phyloP scores from a whole-genome alignment of 2,888 invertebrate genomes.

The Sipunculus nudus region DNA sequence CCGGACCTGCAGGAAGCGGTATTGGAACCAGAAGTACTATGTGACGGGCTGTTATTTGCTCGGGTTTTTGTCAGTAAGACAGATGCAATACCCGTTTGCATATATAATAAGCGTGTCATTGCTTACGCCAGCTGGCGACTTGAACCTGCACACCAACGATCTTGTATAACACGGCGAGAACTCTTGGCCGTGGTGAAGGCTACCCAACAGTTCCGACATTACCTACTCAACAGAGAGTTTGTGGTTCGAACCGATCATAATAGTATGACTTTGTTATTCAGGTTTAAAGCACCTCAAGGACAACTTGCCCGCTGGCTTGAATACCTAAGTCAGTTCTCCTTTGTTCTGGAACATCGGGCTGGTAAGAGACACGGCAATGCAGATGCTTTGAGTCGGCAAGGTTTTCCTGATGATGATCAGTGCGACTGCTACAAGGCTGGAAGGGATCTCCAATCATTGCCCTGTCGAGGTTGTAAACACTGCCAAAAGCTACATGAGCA shows the following conservation, averaged over 20 bases:
- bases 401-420: not conserved
- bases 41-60: too few species aligned
- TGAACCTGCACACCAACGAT: not conserved
- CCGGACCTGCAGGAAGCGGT: too few species aligned
- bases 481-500: not conserved
- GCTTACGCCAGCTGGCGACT: not conserved
- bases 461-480: too few species aligned
- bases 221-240: conserved; percentile 2
- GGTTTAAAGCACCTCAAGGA: conserved; percentile 23
- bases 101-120: too few species aligned
- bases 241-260: conserved; percentile 21
- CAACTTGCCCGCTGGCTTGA: conserved; percentile 25
- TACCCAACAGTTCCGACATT: conserved; percentile 1
- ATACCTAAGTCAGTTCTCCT: conserved; percentile 23
- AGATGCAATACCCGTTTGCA: too few species aligned
- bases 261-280: conserved; percentile 13
- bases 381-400: conserved; percentile 16
- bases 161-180: not conserved
- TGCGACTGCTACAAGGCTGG: not conserved
- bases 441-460: not conserved
- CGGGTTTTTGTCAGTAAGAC: too few species aligned
- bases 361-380: conserved; percentile 21
- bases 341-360: conserved; percentile 14
- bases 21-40: too few species aligned
- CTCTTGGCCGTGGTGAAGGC: conserved; percentile 20